Conservation (phyloP, 2,888 invertebrate genomes). For the Barypeithes pellucidus region DNA sequence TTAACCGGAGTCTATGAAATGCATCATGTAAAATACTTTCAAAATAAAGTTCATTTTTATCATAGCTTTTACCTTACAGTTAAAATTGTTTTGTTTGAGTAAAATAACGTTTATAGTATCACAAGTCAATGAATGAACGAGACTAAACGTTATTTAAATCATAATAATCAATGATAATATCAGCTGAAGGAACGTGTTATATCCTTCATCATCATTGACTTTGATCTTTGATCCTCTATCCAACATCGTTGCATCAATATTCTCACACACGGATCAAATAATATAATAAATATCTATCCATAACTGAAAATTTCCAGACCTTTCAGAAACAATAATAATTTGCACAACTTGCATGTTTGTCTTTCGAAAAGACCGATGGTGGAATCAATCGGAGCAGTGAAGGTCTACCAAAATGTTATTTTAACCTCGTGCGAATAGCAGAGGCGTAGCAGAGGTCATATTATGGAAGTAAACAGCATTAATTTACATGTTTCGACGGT, state of each 20-base stretch:
- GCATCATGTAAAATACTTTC: no score
- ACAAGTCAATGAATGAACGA: neutral
- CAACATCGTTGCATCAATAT: constrained; percentile 11
- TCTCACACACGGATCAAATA: constrained; percentile 17
- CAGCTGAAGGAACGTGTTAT: neutral
- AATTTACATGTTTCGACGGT: no score
- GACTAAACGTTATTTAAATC: neutral
- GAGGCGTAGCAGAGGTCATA: neutral
- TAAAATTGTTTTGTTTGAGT: no score
- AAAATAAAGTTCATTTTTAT: no score
- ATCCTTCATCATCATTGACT: constrained; percentile 1
- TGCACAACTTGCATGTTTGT: constrained; percentile 27
- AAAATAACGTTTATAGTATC: no score
- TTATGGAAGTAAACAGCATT: no score
- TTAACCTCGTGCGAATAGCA: constrained; percentile 2
- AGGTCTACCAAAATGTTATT: constrained; percentile 24
- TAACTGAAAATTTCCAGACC: constrained; percentile 34
- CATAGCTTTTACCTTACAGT: no score
- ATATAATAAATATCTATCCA: constrained; percentile 27
- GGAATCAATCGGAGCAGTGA: constrained; percentile 15
- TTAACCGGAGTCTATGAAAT: no score
- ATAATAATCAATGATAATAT: neutral
- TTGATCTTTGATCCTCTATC: neutral
- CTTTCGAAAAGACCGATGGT: constrained; percentile 29
- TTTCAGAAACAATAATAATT: constrained; percentile 36